These are phyloP conservation scores for Meriones unguiculatus DNA, from an alignment of 2,113 vertebrate species.

Conservation along the genomic window DNA sequence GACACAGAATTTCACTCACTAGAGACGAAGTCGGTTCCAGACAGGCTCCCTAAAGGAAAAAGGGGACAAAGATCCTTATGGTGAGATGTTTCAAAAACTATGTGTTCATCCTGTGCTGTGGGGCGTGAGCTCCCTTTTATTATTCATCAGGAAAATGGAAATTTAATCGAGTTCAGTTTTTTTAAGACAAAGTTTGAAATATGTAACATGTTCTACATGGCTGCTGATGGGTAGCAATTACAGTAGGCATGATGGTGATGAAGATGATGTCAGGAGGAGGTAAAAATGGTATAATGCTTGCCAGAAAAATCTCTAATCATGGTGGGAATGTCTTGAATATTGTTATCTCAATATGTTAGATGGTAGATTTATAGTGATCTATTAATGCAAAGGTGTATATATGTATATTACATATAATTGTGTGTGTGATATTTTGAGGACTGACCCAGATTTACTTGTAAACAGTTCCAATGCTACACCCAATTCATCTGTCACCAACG, in stretches of 20 bases:
- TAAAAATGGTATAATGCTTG: not conserved
- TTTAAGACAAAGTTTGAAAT: not conserved
- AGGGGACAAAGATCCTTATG: not conserved
- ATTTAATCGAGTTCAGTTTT: not conserved
- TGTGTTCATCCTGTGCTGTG: not conserved
- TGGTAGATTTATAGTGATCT: not conserved
- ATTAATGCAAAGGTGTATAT: not conserved
- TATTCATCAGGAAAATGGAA: not conserved
- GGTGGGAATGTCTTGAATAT: not conserved
- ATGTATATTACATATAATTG: not conserved
- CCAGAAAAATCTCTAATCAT: not conserved
- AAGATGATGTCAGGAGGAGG: not conserved
- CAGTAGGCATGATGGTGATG: not conserved
- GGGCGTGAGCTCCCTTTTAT: not conserved
- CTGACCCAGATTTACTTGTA: not conserved
- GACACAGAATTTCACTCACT: not conserved
- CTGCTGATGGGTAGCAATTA: not conserved
- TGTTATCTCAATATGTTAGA: not conserved
- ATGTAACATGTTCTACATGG: not conserved
- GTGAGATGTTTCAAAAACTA: not conserved
- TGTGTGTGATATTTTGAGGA: not conserved
- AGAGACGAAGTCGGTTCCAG: not conserved
- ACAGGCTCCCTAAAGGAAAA: not conserved
- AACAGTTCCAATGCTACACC: not conserved
- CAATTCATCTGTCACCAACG: not conserved